Evolutionary conservation across 2,113 vertebrate genomes (phyloP).

Genomic region (Grammomys dolichurus): DNA sequence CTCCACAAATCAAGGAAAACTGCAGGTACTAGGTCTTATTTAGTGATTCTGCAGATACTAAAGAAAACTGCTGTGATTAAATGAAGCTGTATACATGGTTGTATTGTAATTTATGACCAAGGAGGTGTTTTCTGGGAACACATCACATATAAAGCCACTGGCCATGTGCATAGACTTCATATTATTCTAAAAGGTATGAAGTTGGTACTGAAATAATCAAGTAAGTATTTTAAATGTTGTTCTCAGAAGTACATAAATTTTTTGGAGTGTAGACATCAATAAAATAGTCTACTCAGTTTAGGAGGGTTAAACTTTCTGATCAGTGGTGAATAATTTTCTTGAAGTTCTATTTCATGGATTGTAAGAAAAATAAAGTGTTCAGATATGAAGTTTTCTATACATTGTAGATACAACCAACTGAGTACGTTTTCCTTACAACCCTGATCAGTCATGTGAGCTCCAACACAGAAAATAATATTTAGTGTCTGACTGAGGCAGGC

Average conservation of each 20-base stretch:
- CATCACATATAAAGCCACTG: neutral
- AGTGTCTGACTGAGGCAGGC: neutral
- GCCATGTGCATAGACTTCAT: neutral
- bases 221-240: neutral
- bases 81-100: neutral
- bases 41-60: neutral
- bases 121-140: neutral
- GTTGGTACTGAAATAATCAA: neutral
- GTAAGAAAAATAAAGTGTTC: neutral
- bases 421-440: neutral
- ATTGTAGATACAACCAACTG: neutral
- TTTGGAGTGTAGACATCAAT: neutral
- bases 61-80: neutral
- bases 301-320: neutral
- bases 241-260: neutral
- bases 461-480: neutral
- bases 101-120: neutral
- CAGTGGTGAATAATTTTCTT: neutral
- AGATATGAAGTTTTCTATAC: neutral
- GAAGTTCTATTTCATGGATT: neutral
- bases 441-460: neutral
- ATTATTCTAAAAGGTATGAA: neutral
- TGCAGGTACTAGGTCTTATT: neutral
- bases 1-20: neutral
- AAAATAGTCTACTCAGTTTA: neutral